phyloP scores from a whole-genome alignment of 2,888 invertebrate genomes.

The Cryptocephalus moraei region DNA sequence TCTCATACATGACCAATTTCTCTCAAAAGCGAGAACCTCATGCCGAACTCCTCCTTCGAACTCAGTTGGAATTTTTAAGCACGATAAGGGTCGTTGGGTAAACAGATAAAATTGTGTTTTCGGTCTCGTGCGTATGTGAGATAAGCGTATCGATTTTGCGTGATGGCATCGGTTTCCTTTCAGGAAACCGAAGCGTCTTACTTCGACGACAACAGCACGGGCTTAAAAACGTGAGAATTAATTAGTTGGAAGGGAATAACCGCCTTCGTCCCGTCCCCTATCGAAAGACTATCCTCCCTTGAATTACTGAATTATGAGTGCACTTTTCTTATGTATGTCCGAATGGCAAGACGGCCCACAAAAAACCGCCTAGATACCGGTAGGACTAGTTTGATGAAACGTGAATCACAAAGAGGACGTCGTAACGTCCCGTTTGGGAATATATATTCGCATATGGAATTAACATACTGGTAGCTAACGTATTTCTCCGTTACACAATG shows the following conservation, averaged over 20 bases:
- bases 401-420: slow-evolving; percentile 7
- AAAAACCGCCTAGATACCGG: slow-evolving; percentile 19
- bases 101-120: no score
- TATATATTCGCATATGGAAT: slow-evolving; percentile 16
- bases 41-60: no score
- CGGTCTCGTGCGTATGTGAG: no score
- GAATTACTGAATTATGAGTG: slow-evolving; percentile 9
- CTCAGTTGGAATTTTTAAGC: no score
- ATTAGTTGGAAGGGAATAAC: slow-evolving; percentile 11
- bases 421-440: slow-evolving; percentile 20
- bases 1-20: no score
- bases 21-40: no score
- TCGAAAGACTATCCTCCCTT: background rate
- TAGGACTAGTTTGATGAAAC: slow-evolving; percentile 20
- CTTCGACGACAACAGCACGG: no score
- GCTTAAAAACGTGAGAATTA: background rate
- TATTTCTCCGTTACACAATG: slow-evolving; percentile 14
- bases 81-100: no score
- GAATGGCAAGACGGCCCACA: slow-evolving; percentile 20
- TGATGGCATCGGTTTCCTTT: no score
- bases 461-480: slow-evolving; percentile 17
- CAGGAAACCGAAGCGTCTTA: no score
- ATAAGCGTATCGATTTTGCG: no score
- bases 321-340: slow-evolving; percentile 17
- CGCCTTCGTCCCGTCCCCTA: slow-evolving; percentile 7